Conservation (phyloP, 2,113 vertebrate species). For the Elephantulus edwardii region DNA sequence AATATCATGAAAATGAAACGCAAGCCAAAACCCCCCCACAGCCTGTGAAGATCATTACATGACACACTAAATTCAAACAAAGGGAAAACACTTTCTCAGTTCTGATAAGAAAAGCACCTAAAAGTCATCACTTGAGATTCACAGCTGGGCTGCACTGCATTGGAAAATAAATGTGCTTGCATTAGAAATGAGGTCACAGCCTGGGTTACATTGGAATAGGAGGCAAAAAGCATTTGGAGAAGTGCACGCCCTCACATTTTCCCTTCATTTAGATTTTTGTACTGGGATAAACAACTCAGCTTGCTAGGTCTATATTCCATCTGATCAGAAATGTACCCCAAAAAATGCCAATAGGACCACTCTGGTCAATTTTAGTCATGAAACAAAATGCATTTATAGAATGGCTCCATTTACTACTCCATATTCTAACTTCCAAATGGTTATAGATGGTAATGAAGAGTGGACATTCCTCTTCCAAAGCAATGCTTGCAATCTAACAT, state of each 20-base stretch:
- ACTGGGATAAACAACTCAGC: slow-evolving; percentile 29
- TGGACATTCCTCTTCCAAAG: slow-evolving; percentile 18
- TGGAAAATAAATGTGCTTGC: slow-evolving; percentile 12
- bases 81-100: slow-evolving; percentile 32
- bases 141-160: background rate
- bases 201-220: background rate
- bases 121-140: slow-evolving; percentile 12
- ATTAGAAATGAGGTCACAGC: slow-evolving; percentile 9
- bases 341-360: slow-evolving; percentile 43
- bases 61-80: slow-evolving; percentile 50
- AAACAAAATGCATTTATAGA: slow-evolving; percentile 43
- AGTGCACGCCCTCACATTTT: slow-evolving; percentile 2
- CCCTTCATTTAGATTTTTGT: slow-evolving; percentile 45
- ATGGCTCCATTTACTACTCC: background rate
- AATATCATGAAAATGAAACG: slow-evolving; percentile 55
- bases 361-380: slow-evolving; percentile 31
- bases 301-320: slow-evolving; percentile 17
- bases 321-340: slow-evolving; percentile 51
- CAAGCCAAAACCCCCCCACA: slow-evolving; percentile 22
- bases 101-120: slow-evolving; percentile 39
- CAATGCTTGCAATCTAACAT: slow-evolving; percentile 20
- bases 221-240: slow-evolving; percentile 40
- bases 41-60: slow-evolving; percentile 28
- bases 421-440: slow-evolving; percentile 15
- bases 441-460: slow-evolving; percentile 2